These are phyloP conservation scores for Trogon surrucura DNA, from an alignment of 2,113 vertebrate genomes.

Conservation along the genomic window DNA sequence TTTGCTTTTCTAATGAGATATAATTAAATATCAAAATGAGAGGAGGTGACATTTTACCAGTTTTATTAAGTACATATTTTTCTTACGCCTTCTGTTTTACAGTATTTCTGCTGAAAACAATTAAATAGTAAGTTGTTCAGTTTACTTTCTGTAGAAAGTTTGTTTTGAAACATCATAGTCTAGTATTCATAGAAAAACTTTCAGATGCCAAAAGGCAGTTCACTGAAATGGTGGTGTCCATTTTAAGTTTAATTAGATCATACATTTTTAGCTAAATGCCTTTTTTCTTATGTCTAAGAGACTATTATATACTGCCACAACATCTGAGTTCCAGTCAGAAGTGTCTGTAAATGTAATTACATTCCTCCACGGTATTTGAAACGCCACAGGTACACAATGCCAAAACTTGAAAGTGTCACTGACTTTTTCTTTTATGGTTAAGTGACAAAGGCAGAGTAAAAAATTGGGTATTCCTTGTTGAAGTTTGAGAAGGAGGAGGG, in stretches of 20 bases:
- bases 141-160: background rate
- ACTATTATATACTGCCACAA: background rate
- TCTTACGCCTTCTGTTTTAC: background rate
- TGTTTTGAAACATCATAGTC: background rate
- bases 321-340: background rate
- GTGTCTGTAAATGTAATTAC: background rate
- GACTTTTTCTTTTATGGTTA: background rate
- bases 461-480: background rate
- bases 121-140: background rate
- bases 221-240: background rate
- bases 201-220: background rate
- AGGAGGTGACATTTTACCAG: background rate
- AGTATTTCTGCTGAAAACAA: background rate
- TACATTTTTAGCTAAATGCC: background rate
- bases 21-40: conserved; percentile 22
- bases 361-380: conserved; percentile 11
- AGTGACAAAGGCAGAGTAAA: conserved; percentile 7
- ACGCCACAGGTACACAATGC: background rate
- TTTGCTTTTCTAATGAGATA: conserved; percentile 39
- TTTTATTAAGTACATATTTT: background rate
- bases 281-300: background rate
- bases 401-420: conserved; percentile 1
- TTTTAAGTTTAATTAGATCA: background rate
- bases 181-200: background rate
- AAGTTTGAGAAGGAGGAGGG: background rate